Evolutionary conservation across 2,888 invertebrate species (phyloP).

Genomic region (Noctua pronuba): DNA sequence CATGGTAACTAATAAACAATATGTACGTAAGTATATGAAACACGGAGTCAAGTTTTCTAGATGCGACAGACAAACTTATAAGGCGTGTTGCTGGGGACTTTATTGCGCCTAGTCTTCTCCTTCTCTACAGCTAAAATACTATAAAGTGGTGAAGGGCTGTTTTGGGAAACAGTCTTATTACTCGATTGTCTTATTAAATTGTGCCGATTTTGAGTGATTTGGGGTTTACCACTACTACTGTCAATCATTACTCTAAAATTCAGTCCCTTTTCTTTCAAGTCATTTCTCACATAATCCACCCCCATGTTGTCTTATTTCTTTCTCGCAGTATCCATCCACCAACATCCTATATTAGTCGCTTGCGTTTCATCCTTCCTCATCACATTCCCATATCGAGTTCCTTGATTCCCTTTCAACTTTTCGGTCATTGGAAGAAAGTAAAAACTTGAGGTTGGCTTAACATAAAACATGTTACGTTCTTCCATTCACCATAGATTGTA

Average conservation of each 20-base stretch:
- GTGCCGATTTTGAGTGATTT: not conserved
- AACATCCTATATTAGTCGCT: not conserved
- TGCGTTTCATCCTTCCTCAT: not conserved
- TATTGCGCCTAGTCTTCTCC: not conserved
- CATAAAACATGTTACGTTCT: not conserved
- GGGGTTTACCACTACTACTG: not conserved
- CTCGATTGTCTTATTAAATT: not conserved
- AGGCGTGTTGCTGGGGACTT: not conserved
- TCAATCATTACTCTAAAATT: not conserved
- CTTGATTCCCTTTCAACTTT: not conserved
- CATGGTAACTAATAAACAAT: constrained; percentile 37
- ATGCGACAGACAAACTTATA: not conserved
- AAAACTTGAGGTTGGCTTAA: not conserved
- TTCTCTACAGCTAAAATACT: not conserved
- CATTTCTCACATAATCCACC: not conserved
- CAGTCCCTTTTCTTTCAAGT: not conserved
- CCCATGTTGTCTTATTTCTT: not conserved
- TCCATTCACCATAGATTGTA: not conserved
- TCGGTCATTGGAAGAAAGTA: not conserved
- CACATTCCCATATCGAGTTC: not conserved
- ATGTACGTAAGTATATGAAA: constrained; percentile 11
- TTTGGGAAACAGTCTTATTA: not conserved
- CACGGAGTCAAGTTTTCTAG: not conserved
- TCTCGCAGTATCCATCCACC: not conserved
- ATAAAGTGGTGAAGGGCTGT: not conserved